These are phyloP conservation scores for Calliopsis andreniformis DNA, from an alignment of 1,140 invertebrate genomes.

Conservation along the genomic window DNA sequence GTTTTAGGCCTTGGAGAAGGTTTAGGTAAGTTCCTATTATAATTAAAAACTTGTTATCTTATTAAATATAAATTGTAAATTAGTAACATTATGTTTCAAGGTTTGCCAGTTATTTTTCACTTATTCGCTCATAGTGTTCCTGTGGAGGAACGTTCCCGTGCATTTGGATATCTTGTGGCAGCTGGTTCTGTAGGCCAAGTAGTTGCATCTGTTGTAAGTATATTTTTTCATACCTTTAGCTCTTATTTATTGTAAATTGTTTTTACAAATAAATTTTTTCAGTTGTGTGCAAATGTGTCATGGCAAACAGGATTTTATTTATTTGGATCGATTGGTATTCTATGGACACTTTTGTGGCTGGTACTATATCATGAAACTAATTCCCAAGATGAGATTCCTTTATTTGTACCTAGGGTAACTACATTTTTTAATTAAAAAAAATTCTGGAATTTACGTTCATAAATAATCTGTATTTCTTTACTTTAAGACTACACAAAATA, in stretches of 20 bases:
- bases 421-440: slow-evolving; percentile 6
- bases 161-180: slow-evolving; percentile 89
- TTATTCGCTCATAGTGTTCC: slow-evolving; percentile 89
- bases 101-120: slow-evolving; percentile 90
- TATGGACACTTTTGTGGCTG: slow-evolving; percentile 88
- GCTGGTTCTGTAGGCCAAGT: slow-evolving; percentile 90
- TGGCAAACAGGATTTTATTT: slow-evolving; percentile 89
- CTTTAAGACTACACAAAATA: slow-evolving; percentile 81
- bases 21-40: slow-evolving; percentile 82
- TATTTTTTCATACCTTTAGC: not conserved
- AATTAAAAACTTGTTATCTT: not conserved
- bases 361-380: slow-evolving; percentile 84
- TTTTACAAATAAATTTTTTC: slow-evolving; percentile 44
- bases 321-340: slow-evolving; percentile 87
- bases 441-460: not conserved
- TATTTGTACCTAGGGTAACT: slow-evolving; percentile 85
- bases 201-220: slow-evolving; percentile 86
- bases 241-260: not conserved
- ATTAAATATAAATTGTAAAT: slow-evolving; percentile 1
- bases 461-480: not conserved
- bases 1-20: slow-evolving; percentile 89
- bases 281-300: slow-evolving; percentile 84
- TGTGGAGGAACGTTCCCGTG: slow-evolving; percentile 88
- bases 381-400: slow-evolving; percentile 85
- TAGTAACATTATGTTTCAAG: slow-evolving; percentile 76